phyloP scores from a whole-genome alignment of 2,113 vertebrate genomes.

The Cacatua alba region DNA sequence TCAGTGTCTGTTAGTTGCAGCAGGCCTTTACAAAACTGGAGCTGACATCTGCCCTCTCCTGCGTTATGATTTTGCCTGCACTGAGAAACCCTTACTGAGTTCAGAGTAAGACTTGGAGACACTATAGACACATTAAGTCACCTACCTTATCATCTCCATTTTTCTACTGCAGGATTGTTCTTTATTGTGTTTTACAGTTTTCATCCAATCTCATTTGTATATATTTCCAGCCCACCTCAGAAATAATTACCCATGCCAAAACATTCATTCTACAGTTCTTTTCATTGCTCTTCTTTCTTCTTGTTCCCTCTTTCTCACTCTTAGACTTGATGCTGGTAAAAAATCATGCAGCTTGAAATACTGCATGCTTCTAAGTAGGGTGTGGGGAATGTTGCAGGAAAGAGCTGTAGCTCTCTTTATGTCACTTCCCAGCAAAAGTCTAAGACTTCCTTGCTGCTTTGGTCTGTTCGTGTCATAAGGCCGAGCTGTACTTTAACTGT shows the following conservation, averaged over 20 bases:
- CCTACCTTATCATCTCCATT: neutral
- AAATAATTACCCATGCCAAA: neutral
- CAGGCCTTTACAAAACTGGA: neutral
- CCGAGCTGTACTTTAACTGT: neutral
- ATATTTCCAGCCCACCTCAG: neutral
- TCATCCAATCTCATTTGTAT: neutral
- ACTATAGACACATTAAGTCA: neutral
- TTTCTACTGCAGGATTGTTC: neutral
- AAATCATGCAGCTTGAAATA: neutral
- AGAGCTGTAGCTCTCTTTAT: neutral
- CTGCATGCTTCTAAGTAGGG: neutral
- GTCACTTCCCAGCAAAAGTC: neutral
- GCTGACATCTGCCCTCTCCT: neutral
- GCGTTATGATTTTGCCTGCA: neutral
- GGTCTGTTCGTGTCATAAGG: neutral
- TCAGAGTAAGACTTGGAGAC: neutral
- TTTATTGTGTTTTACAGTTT: neutral
- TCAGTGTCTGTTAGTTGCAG: neutral
- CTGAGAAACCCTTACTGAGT: neutral
- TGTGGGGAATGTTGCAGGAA: neutral
- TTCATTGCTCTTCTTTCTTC: neutral
- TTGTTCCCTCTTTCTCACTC: neutral
- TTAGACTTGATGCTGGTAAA: neutral
- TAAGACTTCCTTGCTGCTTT: neutral
- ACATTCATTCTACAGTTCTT: neutral